phyloP scores from a whole-genome alignment of 2,797 vertebrate species.

The Coregonus suidteri region DNA sequence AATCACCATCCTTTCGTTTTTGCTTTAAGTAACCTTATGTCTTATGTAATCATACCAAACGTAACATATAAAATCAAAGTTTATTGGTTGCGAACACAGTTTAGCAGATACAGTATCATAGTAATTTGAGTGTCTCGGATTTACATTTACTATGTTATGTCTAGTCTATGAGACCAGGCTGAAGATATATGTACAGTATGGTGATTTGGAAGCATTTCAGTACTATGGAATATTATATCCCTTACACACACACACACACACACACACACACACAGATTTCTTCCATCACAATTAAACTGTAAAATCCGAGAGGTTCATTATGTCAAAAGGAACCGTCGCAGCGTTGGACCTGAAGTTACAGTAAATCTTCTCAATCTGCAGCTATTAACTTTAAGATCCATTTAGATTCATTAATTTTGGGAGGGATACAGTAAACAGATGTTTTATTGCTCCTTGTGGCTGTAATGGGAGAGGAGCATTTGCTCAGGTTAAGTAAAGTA shows the following conservation, averaged over 20 bases:
- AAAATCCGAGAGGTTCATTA: background rate
- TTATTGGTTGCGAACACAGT: too few species aligned
- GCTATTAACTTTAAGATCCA: slow-evolving; percentile 35
- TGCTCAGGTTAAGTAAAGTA: slow-evolving; percentile 63
- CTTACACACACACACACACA: background rate
- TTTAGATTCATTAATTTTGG: slow-evolving; percentile 63
- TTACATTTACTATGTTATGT: too few species aligned
- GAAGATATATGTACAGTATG: background rate
- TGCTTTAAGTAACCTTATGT: too few species aligned
- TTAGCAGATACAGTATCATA: too few species aligned
- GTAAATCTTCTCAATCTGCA: slow-evolving; percentile 44
- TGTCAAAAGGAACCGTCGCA: slow-evolving; percentile 9
- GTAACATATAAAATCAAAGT: too few species aligned
- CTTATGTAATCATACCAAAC: too few species aligned
- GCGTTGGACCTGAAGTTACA: slow-evolving; percentile 24
- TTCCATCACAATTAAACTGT: background rate
- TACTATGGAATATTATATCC: background rate
- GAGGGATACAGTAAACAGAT: slow-evolving; percentile 59
- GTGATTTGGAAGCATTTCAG: background rate
- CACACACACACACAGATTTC: background rate
- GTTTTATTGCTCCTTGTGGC: slow-evolving; percentile 58
- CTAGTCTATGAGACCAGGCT: slow-evolving; percentile 1
- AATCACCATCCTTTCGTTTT: too few species aligned
- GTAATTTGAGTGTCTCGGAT: too few species aligned
- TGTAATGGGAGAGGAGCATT: slow-evolving; percentile 59